Percentiles rank a stretch among this genome's conserved stretches.
Evolutionary conservation across 1,140 invertebrate genomes (phyloP).

Genomic region (Dysdera silvatica): DNA sequence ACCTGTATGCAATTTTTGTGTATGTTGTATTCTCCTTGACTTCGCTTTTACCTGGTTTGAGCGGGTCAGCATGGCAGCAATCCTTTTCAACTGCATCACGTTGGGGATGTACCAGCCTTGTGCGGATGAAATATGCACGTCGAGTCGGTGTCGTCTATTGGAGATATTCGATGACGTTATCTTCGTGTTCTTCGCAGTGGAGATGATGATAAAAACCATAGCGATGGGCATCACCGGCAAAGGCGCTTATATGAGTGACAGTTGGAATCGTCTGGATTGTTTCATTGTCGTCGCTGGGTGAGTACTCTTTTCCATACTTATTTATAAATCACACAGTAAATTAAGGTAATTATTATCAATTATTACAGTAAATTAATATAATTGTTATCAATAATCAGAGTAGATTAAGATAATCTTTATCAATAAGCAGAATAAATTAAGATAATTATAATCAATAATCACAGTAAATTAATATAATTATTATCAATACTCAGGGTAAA

Average conservation of each 20-base stretch:
- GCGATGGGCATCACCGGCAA: constrained; percentile 95
- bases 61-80: constrained; percentile 94
- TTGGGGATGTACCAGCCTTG: constrained; percentile 99
- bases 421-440: too few species aligned
- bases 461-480: too few species aligned
- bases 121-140: constrained; percentile 74
- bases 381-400: too few species aligned
- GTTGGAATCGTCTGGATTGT: constrained; percentile 96
- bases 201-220: constrained; percentile 96
- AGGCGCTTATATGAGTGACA: constrained; percentile 90
- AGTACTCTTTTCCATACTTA: constrained; percentile 44
- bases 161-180: constrained; percentile 97
- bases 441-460: too few species aligned
- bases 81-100: constrained; percentile 95
- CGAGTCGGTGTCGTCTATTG: constrained; percentile 81
- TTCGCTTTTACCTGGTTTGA: constrained; percentile 74
- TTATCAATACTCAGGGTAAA: too few species aligned
- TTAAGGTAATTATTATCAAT: too few species aligned
- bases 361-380: too few species aligned
- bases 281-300: constrained; percentile 96
- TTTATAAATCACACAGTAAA: too few species aligned
- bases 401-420: too few species aligned
- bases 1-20: not conserved
- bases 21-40: constrained; percentile 14
- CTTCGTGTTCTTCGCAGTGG: constrained; percentile 92